Base-by-base conservation (phyloP, 2,797 vertebrate species). In the Pipistrellus nathusii region DNA sequence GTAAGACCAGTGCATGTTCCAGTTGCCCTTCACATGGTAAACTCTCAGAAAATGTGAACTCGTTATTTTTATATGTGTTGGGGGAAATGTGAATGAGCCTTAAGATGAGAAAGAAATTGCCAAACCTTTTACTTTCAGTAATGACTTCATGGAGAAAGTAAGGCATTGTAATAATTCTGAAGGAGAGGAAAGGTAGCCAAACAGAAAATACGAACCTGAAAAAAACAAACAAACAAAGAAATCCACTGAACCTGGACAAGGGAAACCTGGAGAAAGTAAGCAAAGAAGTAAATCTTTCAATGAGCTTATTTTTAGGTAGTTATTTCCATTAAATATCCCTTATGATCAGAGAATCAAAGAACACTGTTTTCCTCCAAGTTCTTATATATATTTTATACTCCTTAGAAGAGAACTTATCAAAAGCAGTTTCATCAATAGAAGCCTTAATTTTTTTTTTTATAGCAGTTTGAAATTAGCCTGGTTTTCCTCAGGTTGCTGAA, bases 381-480 rank as follows among this genome's bases (percentile, higher is more conserved):
- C 38, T 71, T 81, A 14, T 14, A 21, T 11, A 21, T 89, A 3
- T 77, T 85, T 91, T 88, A 57, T 27, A 18, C 21, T 30, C 23
- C 20, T 75, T 92, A 18, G 41, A 77, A 73, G 89, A 83, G 14
- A 76, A 72, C 9, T 81, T 89, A 48, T 76, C 38, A 78, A 38
- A 83, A 71, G 53, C 21, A 57, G 3, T 75, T 80, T 51, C n/a
- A 38, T 87, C 9, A 21, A 18, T 71, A 41, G 41, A 77, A 51
- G 21, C 46, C 25, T 30, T 55, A 38, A 51, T 23, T 51, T 82
- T 68, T 44, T 44, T 44, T 68, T 73, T 81, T 25, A 6, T 62
- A 23, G 38, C 55, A 35, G 9, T 95, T 92, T 66, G 78, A 80
- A 93, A 68, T 86, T 21, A 88, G 25, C 18, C 20, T 85, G 18